Conservation (phyloP, 2,888 invertebrate genomes). For the Gortyna flavago region DNA sequence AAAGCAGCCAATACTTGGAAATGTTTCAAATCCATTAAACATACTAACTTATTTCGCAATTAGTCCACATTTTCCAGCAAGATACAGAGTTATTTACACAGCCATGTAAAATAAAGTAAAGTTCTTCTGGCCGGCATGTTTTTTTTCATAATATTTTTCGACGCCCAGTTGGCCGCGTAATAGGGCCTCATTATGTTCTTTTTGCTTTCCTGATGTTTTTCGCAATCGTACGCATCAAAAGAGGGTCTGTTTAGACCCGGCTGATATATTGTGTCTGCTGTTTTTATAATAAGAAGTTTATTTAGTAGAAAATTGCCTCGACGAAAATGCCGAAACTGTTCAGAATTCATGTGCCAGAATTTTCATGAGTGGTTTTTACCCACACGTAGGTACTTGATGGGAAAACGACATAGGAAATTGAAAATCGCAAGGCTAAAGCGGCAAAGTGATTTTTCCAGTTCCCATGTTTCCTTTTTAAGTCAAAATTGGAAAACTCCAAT, state of each 20-base stretch:
- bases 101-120: constrained; percentile 30
- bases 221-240: constrained; percentile 50
- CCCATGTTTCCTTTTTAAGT: not conserved
- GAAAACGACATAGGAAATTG: constrained; percentile 12
- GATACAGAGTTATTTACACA: constrained; percentile 14
- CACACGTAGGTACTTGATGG: not conserved
- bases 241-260: constrained; percentile 37
- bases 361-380: not conserved
- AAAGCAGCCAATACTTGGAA: not conserved
- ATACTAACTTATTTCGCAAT: not conserved
- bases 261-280: constrained; percentile 43
- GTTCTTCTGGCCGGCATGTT: constrained; percentile 24
- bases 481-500: not conserved
- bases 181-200: constrained; percentile 57
- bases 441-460: not conserved
- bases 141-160: constrained; percentile 43
- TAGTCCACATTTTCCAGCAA: constrained; percentile 9
- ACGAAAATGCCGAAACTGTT: not conserved
- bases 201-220: constrained; percentile 52
- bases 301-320: constrained; percentile 30
- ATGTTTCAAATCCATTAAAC: not conserved
- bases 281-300: constrained; percentile 40
- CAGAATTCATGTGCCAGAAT: not conserved
- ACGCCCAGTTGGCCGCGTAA: constrained; percentile 45
- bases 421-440: not conserved